phyloP scores from a whole-genome alignment of 1,140 invertebrate genomes.

The Glomeris maerens region DNA sequence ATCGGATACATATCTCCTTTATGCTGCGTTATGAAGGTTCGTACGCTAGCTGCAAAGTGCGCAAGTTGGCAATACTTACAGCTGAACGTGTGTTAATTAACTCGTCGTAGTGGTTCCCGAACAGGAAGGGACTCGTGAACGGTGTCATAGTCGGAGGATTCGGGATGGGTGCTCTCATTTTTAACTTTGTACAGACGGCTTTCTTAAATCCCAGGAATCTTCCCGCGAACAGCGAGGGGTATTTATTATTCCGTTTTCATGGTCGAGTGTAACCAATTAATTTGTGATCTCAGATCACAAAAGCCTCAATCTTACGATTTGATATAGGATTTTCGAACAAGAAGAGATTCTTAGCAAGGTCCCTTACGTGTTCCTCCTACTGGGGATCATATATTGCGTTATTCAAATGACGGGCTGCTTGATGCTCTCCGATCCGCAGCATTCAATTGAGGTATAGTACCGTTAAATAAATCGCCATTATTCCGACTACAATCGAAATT shows the following conservation, averaged over 20 bases:
- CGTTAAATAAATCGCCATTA: neutral
- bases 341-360: conserved; percentile 26
- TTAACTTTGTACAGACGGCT: conserved; percentile 31
- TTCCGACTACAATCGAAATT: no score
- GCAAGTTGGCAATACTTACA: neutral
- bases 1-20: conserved; percentile 31
- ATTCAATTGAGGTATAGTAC: neutral
- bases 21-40: conserved; percentile 31
- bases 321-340: conserved; percentile 29
- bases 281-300: no score
- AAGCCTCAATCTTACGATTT: neutral
- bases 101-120: conserved; percentile 31
- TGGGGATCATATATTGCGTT: conserved; percentile 26
- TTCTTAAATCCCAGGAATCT: conserved; percentile 34
- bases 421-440: conserved; percentile 20
- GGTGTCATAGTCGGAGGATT: conserved; percentile 35
- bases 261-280: neutral
- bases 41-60: neutral
- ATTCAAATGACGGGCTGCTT: conserved; percentile 28
- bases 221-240: conserved; percentile 20
- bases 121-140: conserved; percentile 31
- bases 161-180: conserved; percentile 31
- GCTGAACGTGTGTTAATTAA: neutral
- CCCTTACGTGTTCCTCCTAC: conserved; percentile 28
- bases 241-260: conserved; percentile 3